Evolutionary conservation across 2,888 invertebrate species (phyloP), one percentile per base, ranked within the genome.

Genomic region (Ypsolopha sequella): DNA sequence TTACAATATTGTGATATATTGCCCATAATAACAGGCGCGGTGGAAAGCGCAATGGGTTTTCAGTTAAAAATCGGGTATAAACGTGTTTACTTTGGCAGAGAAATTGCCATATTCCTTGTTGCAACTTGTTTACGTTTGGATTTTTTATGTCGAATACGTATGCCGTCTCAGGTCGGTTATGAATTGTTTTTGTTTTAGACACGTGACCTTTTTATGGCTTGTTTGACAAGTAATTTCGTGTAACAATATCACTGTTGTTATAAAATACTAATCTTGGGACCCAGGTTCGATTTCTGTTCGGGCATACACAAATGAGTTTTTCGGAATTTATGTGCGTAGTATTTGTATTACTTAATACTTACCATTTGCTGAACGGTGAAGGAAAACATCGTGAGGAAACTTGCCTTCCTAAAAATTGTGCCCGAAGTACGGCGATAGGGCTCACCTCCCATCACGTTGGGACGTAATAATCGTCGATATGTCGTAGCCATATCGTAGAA

Each of bases 1-100:
- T 70, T 70, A 74, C 70, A 76, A 76, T 80, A 76, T 79, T 81
- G 76, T 85, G 85, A 86, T 84, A 77, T 84, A 85, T 84, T 75
- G 70, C 74, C 69, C 63, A 55, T 86, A 86, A 85, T 86, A 85
- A 82, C 71, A 78, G 76, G 54, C 61, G 63, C 48, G 55, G 55
- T 58, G 65, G 65, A 52, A 52, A 59, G 61, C 63, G 60, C 60
- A 58, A 58, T 65, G 66, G 61, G 70, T 67, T 77, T 70, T 68
- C 68, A 73, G 68, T 78, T 69, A 66, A 71, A 81, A 85, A 85
- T 82, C 81, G 75, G 73, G 68, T 66, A 59, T 58, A 60, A 68
- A 64, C 70, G 64, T 76, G 75, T 85, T 82, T 80, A 62, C 68
- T 64, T 66, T 61, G 54, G 62, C 57, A 62, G 61, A 66, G 61